Evolutionary conservation across 92 coral and sea anemone genomes (phyloP).

Genomic region (Umimayanthus kanabou): DNA sequence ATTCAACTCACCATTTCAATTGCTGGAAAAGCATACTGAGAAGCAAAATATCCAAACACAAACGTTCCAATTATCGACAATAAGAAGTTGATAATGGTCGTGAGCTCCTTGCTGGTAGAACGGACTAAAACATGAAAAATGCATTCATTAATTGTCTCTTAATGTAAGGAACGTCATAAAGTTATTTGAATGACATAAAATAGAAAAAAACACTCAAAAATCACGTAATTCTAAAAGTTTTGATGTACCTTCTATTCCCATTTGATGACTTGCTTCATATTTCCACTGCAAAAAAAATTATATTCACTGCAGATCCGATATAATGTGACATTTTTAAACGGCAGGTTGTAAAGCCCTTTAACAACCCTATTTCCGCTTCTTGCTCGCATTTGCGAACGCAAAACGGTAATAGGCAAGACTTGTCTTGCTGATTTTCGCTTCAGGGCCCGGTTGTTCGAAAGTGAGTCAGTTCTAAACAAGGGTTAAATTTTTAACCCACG

Average conservation of each 20-base stretch:
- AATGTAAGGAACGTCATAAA: not conserved
- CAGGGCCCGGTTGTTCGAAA: too few relatives aligned
- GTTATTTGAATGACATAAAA: not conserved
- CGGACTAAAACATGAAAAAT: slow-evolving; percentile 62
- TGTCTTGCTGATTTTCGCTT: too few relatives aligned
- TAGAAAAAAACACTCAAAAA: not conserved
- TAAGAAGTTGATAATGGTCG: slow-evolving; percentile 77
- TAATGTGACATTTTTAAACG: not conserved
- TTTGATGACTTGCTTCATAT: slow-evolving; percentile 39
- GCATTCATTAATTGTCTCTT: not conserved
- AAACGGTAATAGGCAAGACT: too few relatives aligned
- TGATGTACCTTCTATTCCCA: slow-evolving; percentile 60
- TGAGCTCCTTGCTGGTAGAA: slow-evolving; percentile 79
- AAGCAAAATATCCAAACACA: slow-evolving; percentile 84
- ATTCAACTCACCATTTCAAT: slow-evolving; percentile 70
- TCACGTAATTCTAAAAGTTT: not conserved
- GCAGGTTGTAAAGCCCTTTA: too few relatives aligned
- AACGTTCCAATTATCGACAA: slow-evolving; percentile 82
- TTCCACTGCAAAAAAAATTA: slow-evolving; percentile 35
- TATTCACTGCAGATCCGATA: not conserved
- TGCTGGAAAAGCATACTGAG: slow-evolving; percentile 84
- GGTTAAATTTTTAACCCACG: too few relatives aligned
- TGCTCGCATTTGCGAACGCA: too few relatives aligned
- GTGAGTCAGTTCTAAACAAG: too few relatives aligned
- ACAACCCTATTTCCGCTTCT: too few relatives aligned